Conservation (phyloP, 2,888 invertebrate species). For the Leptinotarsa haldemani region DNA sequence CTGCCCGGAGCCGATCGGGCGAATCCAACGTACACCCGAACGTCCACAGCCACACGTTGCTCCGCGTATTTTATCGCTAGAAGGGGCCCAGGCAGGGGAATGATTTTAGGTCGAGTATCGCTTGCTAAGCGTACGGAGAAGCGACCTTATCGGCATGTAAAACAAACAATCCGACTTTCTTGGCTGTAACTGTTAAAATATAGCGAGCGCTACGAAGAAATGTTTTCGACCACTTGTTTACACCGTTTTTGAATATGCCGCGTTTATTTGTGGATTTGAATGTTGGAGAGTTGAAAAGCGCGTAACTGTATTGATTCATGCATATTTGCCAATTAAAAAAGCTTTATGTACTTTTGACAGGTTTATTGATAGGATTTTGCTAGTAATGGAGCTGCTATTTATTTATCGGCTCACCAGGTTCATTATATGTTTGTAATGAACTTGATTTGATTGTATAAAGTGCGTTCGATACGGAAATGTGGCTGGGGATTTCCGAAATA, state of each 20-base stretch:
- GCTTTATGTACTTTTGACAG: slow-evolving; percentile 9
- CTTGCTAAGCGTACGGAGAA: slow-evolving; percentile 43
- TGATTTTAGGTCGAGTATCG: slow-evolving; percentile 47
- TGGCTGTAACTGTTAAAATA: slow-evolving; percentile 50
- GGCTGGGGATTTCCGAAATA: background rate
- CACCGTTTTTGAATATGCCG: slow-evolving; percentile 44
- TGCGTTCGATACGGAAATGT: background rate
- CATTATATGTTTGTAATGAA: background rate
- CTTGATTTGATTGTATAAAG: slow-evolving; percentile 10
- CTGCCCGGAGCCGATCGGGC: slow-evolving; percentile 38
- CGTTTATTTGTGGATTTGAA: slow-evolving; percentile 32
- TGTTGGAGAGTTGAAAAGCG: slow-evolving; percentile 16
- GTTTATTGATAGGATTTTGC: slow-evolving; percentile 6
- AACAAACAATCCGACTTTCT: slow-evolving; percentile 61
- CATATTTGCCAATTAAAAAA: slow-evolving; percentile 18
- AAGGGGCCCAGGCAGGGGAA: slow-evolving; percentile 63
- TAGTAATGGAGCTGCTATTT: background rate
- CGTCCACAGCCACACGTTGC: slow-evolving; percentile 31
- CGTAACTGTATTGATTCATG: slow-evolving; percentile 10
- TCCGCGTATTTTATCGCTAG: slow-evolving; percentile 59
- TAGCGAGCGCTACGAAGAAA: slow-evolving; percentile 45
- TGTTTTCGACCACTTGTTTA: slow-evolving; percentile 58
- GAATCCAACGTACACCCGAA: slow-evolving; percentile 43
- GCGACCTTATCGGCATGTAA: slow-evolving; percentile 56
- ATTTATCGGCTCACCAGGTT: slow-evolving; percentile 1